These are phyloP conservation scores for Sesia bembeciformis DNA, from an alignment of 2,888 invertebrate species.

Conservation along the genomic window DNA sequence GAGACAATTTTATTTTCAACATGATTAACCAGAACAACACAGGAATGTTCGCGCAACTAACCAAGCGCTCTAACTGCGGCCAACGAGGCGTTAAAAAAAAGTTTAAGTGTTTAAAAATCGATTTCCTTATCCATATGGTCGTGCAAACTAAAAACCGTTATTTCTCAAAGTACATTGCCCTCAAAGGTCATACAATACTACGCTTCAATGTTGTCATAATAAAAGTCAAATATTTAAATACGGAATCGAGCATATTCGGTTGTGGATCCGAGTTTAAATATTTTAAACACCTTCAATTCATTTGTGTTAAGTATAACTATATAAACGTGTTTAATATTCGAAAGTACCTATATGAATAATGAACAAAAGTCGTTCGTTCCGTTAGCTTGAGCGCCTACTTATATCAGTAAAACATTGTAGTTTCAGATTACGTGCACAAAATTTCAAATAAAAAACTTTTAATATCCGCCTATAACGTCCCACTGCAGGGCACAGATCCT, in stretches of 20 bases:
- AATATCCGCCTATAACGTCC: no score
- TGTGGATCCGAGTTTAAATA: background rate
- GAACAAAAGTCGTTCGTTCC: no score
- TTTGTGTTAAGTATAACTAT: no score
- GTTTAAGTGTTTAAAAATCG: slow-evolving; percentile 13
- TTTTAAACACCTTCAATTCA: no score
- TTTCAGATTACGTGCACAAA: no score
- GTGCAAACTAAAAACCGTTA: slow-evolving; percentile 32
- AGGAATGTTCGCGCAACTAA: background rate
- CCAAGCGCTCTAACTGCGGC: background rate
- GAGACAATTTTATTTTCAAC: background rate
- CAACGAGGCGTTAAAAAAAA: background rate
- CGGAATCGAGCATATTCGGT: slow-evolving; percentile 13
- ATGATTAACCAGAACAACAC: background rate
- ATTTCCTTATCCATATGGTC: slow-evolving; percentile 27
- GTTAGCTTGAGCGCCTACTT: no score
- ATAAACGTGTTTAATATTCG: no score
- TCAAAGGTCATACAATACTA: slow-evolving; percentile 24
- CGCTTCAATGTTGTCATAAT: slow-evolving; percentile 26
- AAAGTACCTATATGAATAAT: no score
- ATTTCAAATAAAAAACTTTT: no score
- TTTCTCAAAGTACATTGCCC: slow-evolving; percentile 48
- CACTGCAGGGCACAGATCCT: no score
- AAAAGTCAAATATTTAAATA: slow-evolving; percentile 43
- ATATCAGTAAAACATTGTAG: no score